Base-by-base conservation (phyloP, 2,113 vertebrate species). In the Syngnathus floridae region DNA sequence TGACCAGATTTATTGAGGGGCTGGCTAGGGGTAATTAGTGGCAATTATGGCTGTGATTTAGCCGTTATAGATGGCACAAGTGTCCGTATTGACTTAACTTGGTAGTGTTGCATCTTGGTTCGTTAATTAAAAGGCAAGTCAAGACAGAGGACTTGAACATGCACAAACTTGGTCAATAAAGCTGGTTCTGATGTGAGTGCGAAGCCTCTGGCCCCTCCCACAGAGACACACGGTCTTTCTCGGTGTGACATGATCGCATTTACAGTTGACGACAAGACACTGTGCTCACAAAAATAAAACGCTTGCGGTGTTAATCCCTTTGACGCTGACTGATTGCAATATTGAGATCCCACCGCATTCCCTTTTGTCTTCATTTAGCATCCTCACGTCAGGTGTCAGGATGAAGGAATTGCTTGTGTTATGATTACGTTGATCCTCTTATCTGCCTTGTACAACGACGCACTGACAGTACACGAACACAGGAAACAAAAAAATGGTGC, bases 401-500 rank as follows among this genome's bases (percentile, higher is more conserved):
- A 65, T 74, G 62, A 41, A 75, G 70, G 41, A 64, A 70, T 75
- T 72, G 76, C 69, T 37, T 74, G 7, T 71, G 63, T 43, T n/a
- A 40, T 40, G 37, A 13, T 26, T 16, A 43, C 31, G 74, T 72
- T 65, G 14, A 22, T 43, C 52, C 38, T 22, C 54, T 67, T 67
- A 64, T 70, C 70, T 67, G 40, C 14, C 49, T 67, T 66, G 45
- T 70, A 72, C 62, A 69, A 71, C 3, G 26, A 14, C 69, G 14
- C 41, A 31, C 40, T 64, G 48, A 65, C 3, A 12, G 36, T 31
- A 31, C 26, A 48, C 51, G 62, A 16, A 37, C 31, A 22, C 41
- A 17, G 70, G 58, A 65, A 36, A 61, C 66, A 54, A 14, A 56
- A 56, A 13, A 56, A 35, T 56, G 31, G 26, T 1, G 26, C 26